Base-by-base conservation (phyloP, 2,797 vertebrate species). In the Eospalax fontanierii region DNA sequence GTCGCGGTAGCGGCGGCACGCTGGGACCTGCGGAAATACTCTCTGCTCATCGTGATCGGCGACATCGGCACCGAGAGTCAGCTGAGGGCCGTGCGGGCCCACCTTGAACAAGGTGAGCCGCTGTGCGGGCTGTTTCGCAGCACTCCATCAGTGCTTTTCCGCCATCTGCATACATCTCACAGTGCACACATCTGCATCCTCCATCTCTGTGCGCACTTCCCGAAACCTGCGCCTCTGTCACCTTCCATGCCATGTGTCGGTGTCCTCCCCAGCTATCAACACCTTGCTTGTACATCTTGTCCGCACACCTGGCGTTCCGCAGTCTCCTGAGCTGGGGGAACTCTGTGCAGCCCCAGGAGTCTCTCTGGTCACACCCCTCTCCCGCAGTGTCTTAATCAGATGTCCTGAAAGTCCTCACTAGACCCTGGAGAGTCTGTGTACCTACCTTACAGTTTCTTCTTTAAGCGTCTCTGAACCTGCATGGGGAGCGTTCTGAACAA, bases 21-120 rank as follows among this genome's bases (percentile, higher is more conserved):
- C 78, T 98, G 98, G 97, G 98, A 98, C 96, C 96, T 92, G 65
- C 94, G 98, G 90, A 98, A 98, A 90, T 97, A 99, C 95, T 99
- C 99, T 93, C 98, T 99, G 97, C 98, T 99, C n/a, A 99, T 99
- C 50, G 99, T 99, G 74, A 98, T 99, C 87, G 99, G 99, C 43
- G 99, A 99, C 85, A 97, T 99, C 93, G 98, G 98, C 63, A 98
- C 98, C 35, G 98, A 99, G 86, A 98, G 98, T 92, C 99, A 99
- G 87, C 99, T 99, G 35, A 97, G 98, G 92, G 98, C 98, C 59
- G 98, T 98, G 97, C 98, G 98, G 98, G 98, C 97, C 70, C 99
- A 99, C 97, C 99, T 99, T 95, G 98, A 99, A 97, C 98, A 98
- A 93, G 99, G 99, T 99, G 98, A 99, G 99, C 96, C 59, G 87